Base-by-base conservation (phyloP, 2,797 vertebrate genomes). In the Diglossa cyanea region DNA sequence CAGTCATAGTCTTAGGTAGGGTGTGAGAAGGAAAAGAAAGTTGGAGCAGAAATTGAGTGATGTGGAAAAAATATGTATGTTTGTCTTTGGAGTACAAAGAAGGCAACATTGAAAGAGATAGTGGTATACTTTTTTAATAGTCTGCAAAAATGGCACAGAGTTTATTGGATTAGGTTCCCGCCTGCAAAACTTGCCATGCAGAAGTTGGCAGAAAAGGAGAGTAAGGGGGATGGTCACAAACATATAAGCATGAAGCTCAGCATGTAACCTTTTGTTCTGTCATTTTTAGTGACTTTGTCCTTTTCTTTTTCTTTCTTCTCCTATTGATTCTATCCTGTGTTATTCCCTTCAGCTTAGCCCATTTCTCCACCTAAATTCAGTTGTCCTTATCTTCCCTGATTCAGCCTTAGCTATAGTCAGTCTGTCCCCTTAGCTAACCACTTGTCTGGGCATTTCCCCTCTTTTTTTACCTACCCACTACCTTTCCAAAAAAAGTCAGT, bases 271-370 rank as follows among this genome's bases (percentile, higher is more conserved):
- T 75, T 42, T 91, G 78, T 96, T 96, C 58, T 92, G 51, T 86
- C 65, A 50, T 88, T 83, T 94, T 85, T 68, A 58, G 94, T 97
- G 95, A 97, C 86, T 87, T 92, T 94, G 18, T 96, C 94, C 84
- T 96, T 92, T 90, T 95, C 63, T 97, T 92, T 96, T 96, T 96
- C 79, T 96, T 96, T 93, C 55, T 95, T 94, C 33, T 90, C 94
- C 92, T 92, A 5, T 45, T 95, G 62, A 93, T 81, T 93, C 51
- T 96, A 25, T 96, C 94, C 95, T 92, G 6, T 91, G 75, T 94
- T 91, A 66, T 83, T 96, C 42, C 95, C 95, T 95, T 88, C 82
- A 91, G 62, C 51, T 86, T 96, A 95, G 85, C 58, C 70, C 4
- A 6, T 86, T 40, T 92, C 24, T 66, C 21, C 42, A 62, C 78